Conservation (phyloP, 2,113 vertebrate genomes). For the Archilochus colubris region DNA sequence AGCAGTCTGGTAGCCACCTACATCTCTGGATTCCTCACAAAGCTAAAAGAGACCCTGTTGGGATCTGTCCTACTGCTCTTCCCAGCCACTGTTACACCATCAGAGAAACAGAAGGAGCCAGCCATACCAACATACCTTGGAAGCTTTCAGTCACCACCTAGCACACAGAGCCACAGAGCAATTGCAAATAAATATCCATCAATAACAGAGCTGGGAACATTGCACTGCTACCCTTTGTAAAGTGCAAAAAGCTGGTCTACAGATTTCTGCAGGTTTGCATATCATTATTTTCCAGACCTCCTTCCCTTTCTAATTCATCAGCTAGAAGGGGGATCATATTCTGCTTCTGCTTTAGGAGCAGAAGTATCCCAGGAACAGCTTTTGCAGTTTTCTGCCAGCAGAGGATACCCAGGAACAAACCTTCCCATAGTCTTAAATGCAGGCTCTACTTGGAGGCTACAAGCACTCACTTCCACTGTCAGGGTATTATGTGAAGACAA, state of each 20-base stretch:
- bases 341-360: background rate
- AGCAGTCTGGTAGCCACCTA: no score
- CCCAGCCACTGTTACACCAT: background rate
- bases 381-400: constrained; percentile 48
- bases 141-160: background rate
- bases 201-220: background rate
- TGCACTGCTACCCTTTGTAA: background rate
- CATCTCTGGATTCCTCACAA: background rate
- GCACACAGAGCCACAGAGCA: background rate
- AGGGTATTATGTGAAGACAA: background rate
- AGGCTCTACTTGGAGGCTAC: background rate
- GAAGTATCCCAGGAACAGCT: background rate
- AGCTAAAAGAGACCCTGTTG: background rate
- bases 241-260: background rate
- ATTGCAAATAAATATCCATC: background rate
- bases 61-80: background rate
- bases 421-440: background rate
- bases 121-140: fast-evolving
- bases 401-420: constrained; percentile 44
- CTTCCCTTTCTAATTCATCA: background rate
- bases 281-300: background rate
- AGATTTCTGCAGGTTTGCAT: background rate
- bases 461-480: fast-evolving
- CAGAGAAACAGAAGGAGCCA: background rate
- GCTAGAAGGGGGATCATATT: background rate